phyloP scores from a whole-genome alignment of 2,113 vertebrate genomes.

The Nycticryphes semicollaris region DNA sequence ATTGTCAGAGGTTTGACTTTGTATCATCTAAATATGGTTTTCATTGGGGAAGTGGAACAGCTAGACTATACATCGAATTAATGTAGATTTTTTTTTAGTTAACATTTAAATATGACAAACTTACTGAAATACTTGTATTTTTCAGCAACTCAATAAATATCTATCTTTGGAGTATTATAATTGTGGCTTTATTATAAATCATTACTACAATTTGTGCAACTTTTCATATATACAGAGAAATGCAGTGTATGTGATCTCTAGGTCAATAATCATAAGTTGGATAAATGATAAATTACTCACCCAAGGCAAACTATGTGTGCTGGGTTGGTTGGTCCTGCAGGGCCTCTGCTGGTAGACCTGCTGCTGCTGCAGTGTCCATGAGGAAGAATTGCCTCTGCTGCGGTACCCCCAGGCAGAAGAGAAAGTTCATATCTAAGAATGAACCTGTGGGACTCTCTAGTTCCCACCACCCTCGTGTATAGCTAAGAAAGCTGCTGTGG shows the following conservation, averaged over 20 bases:
- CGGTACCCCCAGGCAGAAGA: not conserved
- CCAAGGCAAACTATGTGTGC: not conserved
- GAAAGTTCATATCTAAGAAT: not conserved
- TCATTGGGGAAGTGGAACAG: not conserved
- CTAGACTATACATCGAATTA: not conserved
- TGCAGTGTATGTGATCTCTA: not conserved
- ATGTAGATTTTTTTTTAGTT: not conserved
- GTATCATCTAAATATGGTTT: not conserved
- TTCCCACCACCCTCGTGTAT: not conserved
- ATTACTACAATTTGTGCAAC: not conserved
- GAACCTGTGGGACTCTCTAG: not conserved
- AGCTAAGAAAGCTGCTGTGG: accelerated
- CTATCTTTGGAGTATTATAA: not conserved
- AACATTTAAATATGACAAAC: not conserved
- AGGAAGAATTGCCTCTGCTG: not conserved
- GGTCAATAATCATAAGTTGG: not conserved
- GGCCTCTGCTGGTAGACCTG: not conserved
- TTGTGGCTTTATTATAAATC: not conserved
- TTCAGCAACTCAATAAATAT: not conserved
- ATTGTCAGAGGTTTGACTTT: not conserved
- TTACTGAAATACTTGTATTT: not conserved
- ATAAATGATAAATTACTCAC: not conserved
- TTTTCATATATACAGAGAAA: not conserved
- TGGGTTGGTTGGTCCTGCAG: not conserved
- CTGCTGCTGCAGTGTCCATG: not conserved